Conservation (phyloP, 2,797 vertebrate genomes). For the Periophthalmus magnuspinnatus region DNA sequence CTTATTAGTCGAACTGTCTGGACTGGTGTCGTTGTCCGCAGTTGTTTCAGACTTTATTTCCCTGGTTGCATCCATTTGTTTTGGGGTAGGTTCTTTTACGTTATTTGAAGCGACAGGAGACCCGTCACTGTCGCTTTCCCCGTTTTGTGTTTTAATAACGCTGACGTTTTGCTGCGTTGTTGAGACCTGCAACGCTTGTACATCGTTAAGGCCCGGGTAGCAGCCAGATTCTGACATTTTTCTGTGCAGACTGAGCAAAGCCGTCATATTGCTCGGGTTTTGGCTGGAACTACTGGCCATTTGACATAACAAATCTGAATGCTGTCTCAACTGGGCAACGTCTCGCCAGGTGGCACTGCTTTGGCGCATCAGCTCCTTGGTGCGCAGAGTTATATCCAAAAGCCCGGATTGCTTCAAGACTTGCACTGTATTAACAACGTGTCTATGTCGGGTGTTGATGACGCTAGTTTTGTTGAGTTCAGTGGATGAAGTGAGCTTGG, state of each 20-base stretch:
- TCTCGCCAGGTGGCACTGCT: slow-evolving; percentile 61
- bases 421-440: slow-evolving; percentile 74
- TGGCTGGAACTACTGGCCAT: slow-evolving; percentile 34
- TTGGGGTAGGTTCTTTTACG: slow-evolving; percentile 9
- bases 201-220: slow-evolving; percentile 60
- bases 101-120: slow-evolving; percentile 12
- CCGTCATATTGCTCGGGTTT: background rate
- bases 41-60: slow-evolving; percentile 4
- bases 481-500: slow-evolving; percentile 34
- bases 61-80: slow-evolving; percentile 19
- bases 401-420: slow-evolving; percentile 74
- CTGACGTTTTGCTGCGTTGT: slow-evolving; percentile 9
- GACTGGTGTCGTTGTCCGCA: slow-evolving; percentile 48
- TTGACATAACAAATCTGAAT: slow-evolving; percentile 71
- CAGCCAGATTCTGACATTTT: slow-evolving; percentile 68
- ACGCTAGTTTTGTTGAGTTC: slow-evolving; percentile 28
- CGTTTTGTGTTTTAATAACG: slow-evolving; percentile 13
- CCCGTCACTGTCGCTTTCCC: slow-evolving; percentile 5
- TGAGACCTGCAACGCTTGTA: slow-evolving; percentile 21
- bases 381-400: slow-evolving; percentile 73
- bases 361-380: slow-evolving; percentile 74
- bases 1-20: slow-evolving; percentile 67
- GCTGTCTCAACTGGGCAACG: slow-evolving; percentile 71
- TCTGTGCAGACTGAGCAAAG: slow-evolving; percentile 59
- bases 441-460: slow-evolving; percentile 46